These are phyloP conservation scores for Calephelis virginiensis DNA, from an alignment of 1,140 invertebrate genomes.

Conservation along the genomic window DNA sequence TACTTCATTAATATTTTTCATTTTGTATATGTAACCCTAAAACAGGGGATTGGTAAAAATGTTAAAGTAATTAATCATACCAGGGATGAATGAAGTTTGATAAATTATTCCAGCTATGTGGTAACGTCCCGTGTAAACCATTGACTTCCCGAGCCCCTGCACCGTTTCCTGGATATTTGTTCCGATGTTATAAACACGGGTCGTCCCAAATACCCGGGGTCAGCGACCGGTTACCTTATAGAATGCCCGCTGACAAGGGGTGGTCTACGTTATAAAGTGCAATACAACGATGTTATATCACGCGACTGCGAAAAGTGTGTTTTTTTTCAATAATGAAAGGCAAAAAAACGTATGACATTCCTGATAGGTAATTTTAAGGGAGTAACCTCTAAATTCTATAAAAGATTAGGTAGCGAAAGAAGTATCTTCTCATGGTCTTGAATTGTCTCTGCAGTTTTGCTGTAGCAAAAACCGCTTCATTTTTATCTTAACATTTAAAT, in stretches of 20 bases:
- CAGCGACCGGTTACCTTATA: constrained; percentile 51
- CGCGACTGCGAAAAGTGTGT: constrained; percentile 37
- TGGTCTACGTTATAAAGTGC: constrained; percentile 61
- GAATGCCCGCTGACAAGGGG: constrained; percentile 59
- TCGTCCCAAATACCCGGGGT: constrained; percentile 65
- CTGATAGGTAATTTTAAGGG: too few species aligned
- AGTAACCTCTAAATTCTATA: too few species aligned
- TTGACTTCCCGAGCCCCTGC: constrained; percentile 41
- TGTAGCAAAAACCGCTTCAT: too few species aligned
- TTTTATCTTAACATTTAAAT: too few species aligned
- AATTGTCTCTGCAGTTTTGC: too few species aligned
- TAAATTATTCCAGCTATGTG: constrained; percentile 13
- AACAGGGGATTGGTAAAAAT: too few species aligned
- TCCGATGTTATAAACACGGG: constrained; percentile 58
- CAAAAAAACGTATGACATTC: too few species aligned
- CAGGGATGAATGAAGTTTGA: not conserved
- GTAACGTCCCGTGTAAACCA: constrained; percentile 22
- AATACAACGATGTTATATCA: constrained; percentile 54
- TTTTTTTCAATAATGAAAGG: not conserved
- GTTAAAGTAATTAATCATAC: too few species aligned
- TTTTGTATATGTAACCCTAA: too few species aligned
- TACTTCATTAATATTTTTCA: too few species aligned
- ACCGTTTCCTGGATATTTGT: constrained; percentile 59
- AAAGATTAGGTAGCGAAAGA: too few species aligned
- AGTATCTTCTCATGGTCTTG: too few species aligned